These are phyloP conservation scores for Psittacula derbiana DNA, from an alignment of 2,797 vertebrate species.

Conservation along the genomic window DNA sequence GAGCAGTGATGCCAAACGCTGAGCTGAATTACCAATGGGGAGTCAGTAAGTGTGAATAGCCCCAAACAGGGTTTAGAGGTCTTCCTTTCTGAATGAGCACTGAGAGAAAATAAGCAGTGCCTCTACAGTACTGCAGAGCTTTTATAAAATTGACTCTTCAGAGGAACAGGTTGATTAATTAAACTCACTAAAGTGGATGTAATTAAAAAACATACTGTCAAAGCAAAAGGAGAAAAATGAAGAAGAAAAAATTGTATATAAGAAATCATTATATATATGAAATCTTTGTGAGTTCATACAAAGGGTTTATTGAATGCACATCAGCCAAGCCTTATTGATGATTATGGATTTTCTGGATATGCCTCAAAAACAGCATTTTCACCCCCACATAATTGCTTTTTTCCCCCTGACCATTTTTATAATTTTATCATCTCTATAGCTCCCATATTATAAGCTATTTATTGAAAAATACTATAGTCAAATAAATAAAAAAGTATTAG, in stretches of 20 bases:
- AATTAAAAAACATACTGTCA: conserved; percentile 49
- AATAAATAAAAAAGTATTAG: not conserved
- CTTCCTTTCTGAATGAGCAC: conserved; percentile 28
- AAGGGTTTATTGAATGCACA: conserved; percentile 33
- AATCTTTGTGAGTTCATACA: conserved; percentile 44
- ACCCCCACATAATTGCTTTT: not conserved
- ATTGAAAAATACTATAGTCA: not conserved
- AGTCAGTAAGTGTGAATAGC: conserved; percentile 53
- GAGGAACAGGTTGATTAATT: conserved; percentile 56
- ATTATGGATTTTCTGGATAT: conserved; percentile 54
- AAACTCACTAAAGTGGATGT: conserved; percentile 33
- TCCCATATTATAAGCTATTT: not conserved
- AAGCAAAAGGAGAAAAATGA: conserved; percentile 27
- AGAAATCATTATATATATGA: conserved; percentile 47
- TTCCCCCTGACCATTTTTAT: not conserved
- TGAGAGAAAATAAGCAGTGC: not conserved
- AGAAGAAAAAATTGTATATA: conserved; percentile 21
- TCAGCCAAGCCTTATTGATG: not conserved
- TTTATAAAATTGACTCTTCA: conserved; percentile 33
- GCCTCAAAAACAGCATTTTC: conserved; percentile 42
- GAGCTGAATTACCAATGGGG: conserved; percentile 53
- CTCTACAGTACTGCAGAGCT: not conserved
- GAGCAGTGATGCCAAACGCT: conserved; percentile 45
- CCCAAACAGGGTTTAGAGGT: conserved; percentile 54
- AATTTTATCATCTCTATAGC: not conserved